Percentiles rank a stretch among this genome's conserved stretches.
These are phyloP conservation scores for Coecobrya sp. DNA, from an alignment of 2,888 invertebrate species.

Conservation along the genomic window DNA sequence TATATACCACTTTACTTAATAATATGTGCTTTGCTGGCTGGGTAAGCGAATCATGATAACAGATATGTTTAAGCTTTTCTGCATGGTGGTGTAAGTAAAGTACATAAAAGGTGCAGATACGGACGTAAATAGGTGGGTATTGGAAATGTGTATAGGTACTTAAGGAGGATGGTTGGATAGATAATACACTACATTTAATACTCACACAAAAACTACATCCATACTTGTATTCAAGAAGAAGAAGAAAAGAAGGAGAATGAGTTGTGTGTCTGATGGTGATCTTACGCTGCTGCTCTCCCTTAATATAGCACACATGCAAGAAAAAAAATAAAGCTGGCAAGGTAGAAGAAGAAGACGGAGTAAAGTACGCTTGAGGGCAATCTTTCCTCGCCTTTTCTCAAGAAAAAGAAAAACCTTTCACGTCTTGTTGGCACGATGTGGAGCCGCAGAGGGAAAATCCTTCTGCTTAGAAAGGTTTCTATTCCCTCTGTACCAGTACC, in stretches of 20 bases:
- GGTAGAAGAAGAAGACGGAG: conserved; percentile 11
- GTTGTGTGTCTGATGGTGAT: conserved; percentile 32
- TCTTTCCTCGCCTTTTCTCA: conserved; percentile 41
- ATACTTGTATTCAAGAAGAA: background rate
- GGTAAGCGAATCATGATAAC: background rate
- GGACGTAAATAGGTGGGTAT: background rate
- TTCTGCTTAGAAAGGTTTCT: conserved; percentile 56
- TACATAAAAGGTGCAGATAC: background rate
- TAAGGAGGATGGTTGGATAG: background rate
- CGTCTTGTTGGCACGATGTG: conserved; percentile 49
- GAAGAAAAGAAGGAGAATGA: conserved; percentile 44
- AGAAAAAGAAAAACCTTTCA: conserved; percentile 62
- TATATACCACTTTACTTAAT: background rate
- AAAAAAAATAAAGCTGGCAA: conserved; percentile 28
- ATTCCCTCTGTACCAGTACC: background rate
- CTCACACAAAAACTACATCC: background rate
- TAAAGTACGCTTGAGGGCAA: conserved; percentile 58
- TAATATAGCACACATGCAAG: conserved; percentile 24
- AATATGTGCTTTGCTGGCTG: background rate
- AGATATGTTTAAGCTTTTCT: background rate
- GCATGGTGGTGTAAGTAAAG: background rate
- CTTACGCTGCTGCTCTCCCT: conserved; percentile 32
- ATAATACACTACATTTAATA: conserved; percentile 27
- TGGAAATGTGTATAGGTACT: background rate
- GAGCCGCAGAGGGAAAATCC: conserved; percentile 59